Evolutionary conservation across 2,113 vertebrate genomes (phyloP).

Genomic region (Tor tambroides): DNA sequence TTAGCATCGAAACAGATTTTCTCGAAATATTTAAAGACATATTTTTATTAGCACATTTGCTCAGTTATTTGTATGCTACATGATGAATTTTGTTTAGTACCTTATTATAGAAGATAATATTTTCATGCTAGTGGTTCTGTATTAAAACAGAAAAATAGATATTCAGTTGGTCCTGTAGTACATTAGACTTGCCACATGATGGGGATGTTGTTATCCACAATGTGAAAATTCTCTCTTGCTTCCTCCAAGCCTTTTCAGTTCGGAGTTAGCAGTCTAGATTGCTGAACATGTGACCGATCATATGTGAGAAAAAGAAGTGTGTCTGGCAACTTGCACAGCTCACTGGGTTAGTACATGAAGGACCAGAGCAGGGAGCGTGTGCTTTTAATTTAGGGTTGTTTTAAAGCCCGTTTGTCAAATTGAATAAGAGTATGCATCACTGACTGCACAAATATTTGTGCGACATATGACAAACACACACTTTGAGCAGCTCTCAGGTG

Average conservation of each 20-base stretch:
- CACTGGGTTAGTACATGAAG: constrained; percentile 21
- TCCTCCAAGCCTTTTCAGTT: neutral
- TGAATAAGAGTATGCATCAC: neutral
- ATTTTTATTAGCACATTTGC: constrained; percentile 39
- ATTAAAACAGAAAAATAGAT: constrained; percentile 2
- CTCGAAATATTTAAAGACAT: constrained; percentile 29
- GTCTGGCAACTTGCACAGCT: neutral
- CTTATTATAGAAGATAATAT: constrained; percentile 31
- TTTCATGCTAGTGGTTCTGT: constrained; percentile 23
- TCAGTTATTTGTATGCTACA: constrained; percentile 17
- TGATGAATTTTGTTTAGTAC: constrained; percentile 44
- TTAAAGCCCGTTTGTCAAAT: constrained; percentile 44
- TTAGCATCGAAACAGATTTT: constrained; percentile 42
- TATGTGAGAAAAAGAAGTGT: neutral
- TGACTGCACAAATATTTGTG: too few species aligned
- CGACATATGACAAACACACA: neutral
- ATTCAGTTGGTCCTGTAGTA: constrained; percentile 29
- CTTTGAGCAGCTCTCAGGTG: neutral
- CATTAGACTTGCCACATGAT: constrained; percentile 44
- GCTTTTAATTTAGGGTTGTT: constrained; percentile 29
- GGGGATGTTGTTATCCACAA: constrained; percentile 34
- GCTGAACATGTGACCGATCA: neutral
- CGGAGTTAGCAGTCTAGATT: constrained; percentile 4
- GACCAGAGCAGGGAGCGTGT: constrained; percentile 36
- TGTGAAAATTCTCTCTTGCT: constrained; percentile 5